Percentiles rank a stretch among this genome's conserved stretches.
These are phyloP conservation scores for Aulostomus chinensis DNA, from an alignment of 2,797 vertebrate species.

Conservation along the genomic window DNA sequence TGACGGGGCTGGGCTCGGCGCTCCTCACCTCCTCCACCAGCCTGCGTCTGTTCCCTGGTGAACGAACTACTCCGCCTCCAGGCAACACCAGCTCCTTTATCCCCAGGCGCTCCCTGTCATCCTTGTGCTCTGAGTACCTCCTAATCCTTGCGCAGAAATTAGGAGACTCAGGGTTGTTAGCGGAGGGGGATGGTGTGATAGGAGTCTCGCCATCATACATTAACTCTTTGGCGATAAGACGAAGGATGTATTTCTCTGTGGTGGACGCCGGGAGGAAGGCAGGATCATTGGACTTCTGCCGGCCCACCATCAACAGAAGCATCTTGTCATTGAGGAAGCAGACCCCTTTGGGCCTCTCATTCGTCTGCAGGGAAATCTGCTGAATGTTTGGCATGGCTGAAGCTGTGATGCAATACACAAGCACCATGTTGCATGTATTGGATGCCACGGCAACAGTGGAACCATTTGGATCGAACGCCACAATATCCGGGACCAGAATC, in stretches of 20 bases:
- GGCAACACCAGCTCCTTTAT: slow-evolving; percentile 84
- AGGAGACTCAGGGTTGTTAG: slow-evolving; percentile 65
- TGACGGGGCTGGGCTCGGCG: slow-evolving; percentile 78
- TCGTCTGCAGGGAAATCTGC: slow-evolving; percentile 88
- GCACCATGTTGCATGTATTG: slow-evolving; percentile 88
- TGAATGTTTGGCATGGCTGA: slow-evolving; percentile 87
- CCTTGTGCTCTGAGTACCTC: slow-evolving; percentile 80
- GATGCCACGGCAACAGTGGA: slow-evolving; percentile 90
- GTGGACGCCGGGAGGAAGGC: slow-evolving; percentile 90
- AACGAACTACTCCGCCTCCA: slow-evolving; percentile 68
- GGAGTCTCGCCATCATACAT: slow-evolving; percentile 66
- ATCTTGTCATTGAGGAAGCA: slow-evolving; percentile 89
- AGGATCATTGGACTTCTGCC: slow-evolving; percentile 85
- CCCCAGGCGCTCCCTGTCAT: slow-evolving; percentile 61
- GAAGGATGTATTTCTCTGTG: slow-evolving; percentile 89
- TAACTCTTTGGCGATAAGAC: slow-evolving; percentile 84
- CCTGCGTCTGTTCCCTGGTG: slow-evolving; percentile 74
- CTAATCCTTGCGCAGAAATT: slow-evolving; percentile 73
- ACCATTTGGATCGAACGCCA: slow-evolving; percentile 86
- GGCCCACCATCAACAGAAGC: slow-evolving; percentile 90
- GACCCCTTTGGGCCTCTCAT: slow-evolving; percentile 91
- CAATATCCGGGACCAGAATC: slow-evolving; percentile 91
- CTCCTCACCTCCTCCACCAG: slow-evolving; percentile 87
- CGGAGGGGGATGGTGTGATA: slow-evolving; percentile 37
- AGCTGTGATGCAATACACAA: slow-evolving; percentile 87